Evolutionary conservation across 2,797 vertebrate species (phyloP), one percentile per base, ranked within the genome.

Genomic region (Knipowitschia caucasica): DNA sequence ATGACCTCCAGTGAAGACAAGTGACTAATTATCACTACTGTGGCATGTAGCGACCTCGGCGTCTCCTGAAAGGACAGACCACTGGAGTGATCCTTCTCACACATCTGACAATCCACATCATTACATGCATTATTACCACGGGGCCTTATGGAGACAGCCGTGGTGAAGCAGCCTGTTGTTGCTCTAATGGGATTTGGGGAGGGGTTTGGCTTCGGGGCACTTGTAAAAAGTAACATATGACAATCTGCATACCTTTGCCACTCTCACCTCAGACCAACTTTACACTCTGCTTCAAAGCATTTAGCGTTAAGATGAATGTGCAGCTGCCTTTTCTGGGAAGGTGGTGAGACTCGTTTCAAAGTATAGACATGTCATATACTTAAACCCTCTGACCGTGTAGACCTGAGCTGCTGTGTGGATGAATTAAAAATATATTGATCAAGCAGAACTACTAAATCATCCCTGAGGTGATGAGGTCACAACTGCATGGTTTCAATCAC

Each of bases 21-120:
- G 59, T 64, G 69, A 64, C 72, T 83, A 80, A 81, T 86, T 83
- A 83, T 73, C 79, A 63, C 29, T 3, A 7, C 6, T n/a, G 53
- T 70, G 80, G 72, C 56, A 77, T n/a, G 76, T 68, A 69, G 40
- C 64, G 71, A 71, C 64, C 53, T 8, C 15, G 1, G 31, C 43
- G 42, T 31, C 42, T 40, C 42, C 39, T 67, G 45, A 60, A 59
- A 36, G 27, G 50, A 59, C 7, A 24, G 38, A 36, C 58, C 38
- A 68, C 50, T 49, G 24, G 18, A n/a, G 34, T 64, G 69, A 76
- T 78, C 61, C 29, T 53, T 83, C 64, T 56, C 78, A 62, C 52
- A 65, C 52, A 76, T 55, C 71, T 77, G 75, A 69, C 73, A 72
- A 64, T 74, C 61, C 64, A 67, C 71, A 74, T 78, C 69, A 74